Percentiles rank a stretch among this genome's conserved stretches.
Conservation (phyloP, 1,140 invertebrate species). For the Rhopalosiphum padi region DNA sequence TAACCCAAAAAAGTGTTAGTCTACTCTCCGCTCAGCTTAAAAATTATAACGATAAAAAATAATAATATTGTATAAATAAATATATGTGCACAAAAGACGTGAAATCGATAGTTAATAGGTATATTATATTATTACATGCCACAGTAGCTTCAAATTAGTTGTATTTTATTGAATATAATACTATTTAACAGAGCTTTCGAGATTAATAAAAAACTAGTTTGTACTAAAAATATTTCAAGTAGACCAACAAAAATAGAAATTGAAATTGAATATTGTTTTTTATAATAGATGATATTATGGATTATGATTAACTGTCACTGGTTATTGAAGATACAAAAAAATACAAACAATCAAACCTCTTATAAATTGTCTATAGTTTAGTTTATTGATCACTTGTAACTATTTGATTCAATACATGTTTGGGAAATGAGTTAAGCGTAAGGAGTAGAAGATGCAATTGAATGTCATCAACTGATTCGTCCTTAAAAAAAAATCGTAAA, state of each 20-base stretch:
- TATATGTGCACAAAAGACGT: neutral
- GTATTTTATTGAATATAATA: too few relatives aligned
- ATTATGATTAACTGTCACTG: too few relatives aligned
- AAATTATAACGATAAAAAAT: neutral
- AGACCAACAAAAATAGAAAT: too few relatives aligned
- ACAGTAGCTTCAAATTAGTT: too few relatives aligned
- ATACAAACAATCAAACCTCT: neutral
- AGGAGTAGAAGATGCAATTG: neutral
- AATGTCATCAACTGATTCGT: neutral
- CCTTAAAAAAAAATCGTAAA: neutral
- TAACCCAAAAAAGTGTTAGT: neutral
- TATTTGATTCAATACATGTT: neutral
- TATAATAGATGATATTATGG: too few relatives aligned
- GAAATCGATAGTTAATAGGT: neutral
- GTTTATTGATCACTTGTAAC: neutral
- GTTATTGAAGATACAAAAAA: too few relatives aligned
- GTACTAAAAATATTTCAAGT: neutral
- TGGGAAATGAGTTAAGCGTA: neutral
- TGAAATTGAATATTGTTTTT: neutral
- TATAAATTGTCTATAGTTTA: neutral
- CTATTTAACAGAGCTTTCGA: too few relatives aligned
- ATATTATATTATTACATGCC: neutral
- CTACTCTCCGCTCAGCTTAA: neutral
- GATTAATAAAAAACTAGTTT: neutral
- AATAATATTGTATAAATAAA: neutral